Base-by-base conservation (phyloP, 2,888 invertebrate species). In the Pogonocherus hispidulus region DNA sequence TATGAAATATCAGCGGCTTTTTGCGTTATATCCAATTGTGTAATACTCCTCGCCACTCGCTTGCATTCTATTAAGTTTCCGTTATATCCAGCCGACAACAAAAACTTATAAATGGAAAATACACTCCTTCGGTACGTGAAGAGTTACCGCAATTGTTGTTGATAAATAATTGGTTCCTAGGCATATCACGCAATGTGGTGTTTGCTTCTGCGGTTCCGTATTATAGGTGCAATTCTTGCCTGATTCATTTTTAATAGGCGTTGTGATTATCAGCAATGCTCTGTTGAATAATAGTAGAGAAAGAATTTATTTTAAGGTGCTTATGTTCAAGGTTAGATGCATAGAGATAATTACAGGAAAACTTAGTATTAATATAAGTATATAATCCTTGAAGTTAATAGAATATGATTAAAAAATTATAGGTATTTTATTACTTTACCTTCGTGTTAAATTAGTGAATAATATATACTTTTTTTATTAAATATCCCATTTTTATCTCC, bases 1-100 rank as follows among this genome's bases (percentile, higher is more conserved):
- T 57, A 27, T 57, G 46, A 46, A 57, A 57, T 57, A 57, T 57
- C 57, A 46, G 32, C 32, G 52, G 44, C n/a, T 57, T 57, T 54
- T 57, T 57, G 18, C 18, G 46, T 46, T 57, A 46, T n/a, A n/a
- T 41, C 16, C 22, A 44, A 22, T 57, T 57, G 57, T 57, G 57
- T 57, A 57, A 57, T 57, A 44, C 1, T 18, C 3, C 18, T 41
- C 4, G 27, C 27, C 32, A 9, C 32, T 32, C 32, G 52, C 14
- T 27, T 52, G 52, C 5, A 52, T 52, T 52, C 23, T 9, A 22
- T 27, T 14, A 14, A 22, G 27, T 27, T 52, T n/a, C 52, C 14
- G 52, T 27, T 52, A 52, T 22, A 52, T 6, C 6, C n/a, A 1
- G 52, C 23, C 23, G 11, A 52, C 27, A 52, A 52, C 19, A 27